Base-by-base conservation (phyloP, 2,113 vertebrate species). In the Pyxicephalus adspersus region DNA sequence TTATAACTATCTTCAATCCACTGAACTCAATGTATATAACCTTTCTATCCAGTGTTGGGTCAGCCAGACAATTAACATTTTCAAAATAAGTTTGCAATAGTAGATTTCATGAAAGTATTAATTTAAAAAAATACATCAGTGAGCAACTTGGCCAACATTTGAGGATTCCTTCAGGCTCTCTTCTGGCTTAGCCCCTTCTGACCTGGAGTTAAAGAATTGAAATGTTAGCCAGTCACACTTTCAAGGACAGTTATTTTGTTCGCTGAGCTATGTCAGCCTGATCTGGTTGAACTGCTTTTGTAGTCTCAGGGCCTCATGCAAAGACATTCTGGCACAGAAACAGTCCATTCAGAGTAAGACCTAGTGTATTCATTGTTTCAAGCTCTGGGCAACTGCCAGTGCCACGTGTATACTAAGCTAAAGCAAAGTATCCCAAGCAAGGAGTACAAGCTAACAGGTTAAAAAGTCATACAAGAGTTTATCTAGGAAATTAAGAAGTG, bases 311-410 rank as follows among this genome's bases (percentile, higher is more conserved):
- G 63, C 68, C 70, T 82, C 28, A 58, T 65, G 71, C 70, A 66
- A 58, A 82, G 63, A 74, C 51, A 57, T 75, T 66, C 57, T 75
- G 80, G 80, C 80, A 31, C 61, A 11, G 9, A 58, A 82, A 28
- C 61, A 61, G 66, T 73, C 51, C 71, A 82, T 82, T 82, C 61
- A 82, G 19, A 64, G 28, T 55, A 26, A 54, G 22, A 73, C 50
- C 71, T 73, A 57, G 38, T 64, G 50, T 50, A 29, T 29, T 74
- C 71, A 75, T 82, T 82, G 80, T 82, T 38, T 55, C 50, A 5
- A 26, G 80, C 25, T 75, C 80, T 82, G 80, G 80, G 63, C 7
- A 23, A 55, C 20, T 73, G 79, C 79, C 79, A 81, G 70, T 64
- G 79, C 80, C 63, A 75, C 61, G 80, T 82, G 80, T 75, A 25